Evolutionary conservation across 2,113 vertebrate species (phyloP), one percentile per base, ranked within the genome.

Genomic region (Lophura nycthemera): DNA sequence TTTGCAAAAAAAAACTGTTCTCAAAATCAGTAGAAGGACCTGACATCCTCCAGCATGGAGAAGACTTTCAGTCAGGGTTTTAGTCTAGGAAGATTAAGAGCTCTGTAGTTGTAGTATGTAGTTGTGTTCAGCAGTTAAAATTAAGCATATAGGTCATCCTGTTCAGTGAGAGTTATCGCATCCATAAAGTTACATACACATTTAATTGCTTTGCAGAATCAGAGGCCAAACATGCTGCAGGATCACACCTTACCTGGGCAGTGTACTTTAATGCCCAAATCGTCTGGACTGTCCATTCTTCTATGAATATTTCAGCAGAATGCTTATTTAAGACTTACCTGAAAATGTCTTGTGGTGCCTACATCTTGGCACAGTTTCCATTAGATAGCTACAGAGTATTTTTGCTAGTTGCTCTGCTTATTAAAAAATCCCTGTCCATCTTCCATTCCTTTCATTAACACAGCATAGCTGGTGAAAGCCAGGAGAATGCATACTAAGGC

Each of bases 321-420:
- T 7, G 4, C 13, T 95, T 89, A 67, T 87, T 40, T 71, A 18
- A 86, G 19, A 38, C 36, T 80, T 85, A 57, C 67, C 61, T 90
- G 85, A 86, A 93, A 90, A 70, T 66, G 59, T 74, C 77, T 87
- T 66, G 32, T 48, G 65, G 75, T 92, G 64, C 61, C 65, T 88
- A 43, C 40, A 32, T 79, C 71, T 76, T 93, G 78, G 69, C 72
- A 82, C 20, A 47, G 50, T 83, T 94, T 86, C 42, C 74, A 0
- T 76, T 32, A 57, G 47, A 13, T 59, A 48, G 29, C 61, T 83
- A 29, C 57, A 66, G 25, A 63, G 38, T 56, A 73, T 92, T 86
- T 91, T 91, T 61, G 57, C 43, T 73, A 10, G 43, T 81, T 91
- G 40, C 60, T 74, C 57, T 60, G 34, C 63, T 84, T 61, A 64